phyloP scores from a whole-genome alignment of 2,888 invertebrate genomes.

The Pachydiplax longipennis region DNA sequence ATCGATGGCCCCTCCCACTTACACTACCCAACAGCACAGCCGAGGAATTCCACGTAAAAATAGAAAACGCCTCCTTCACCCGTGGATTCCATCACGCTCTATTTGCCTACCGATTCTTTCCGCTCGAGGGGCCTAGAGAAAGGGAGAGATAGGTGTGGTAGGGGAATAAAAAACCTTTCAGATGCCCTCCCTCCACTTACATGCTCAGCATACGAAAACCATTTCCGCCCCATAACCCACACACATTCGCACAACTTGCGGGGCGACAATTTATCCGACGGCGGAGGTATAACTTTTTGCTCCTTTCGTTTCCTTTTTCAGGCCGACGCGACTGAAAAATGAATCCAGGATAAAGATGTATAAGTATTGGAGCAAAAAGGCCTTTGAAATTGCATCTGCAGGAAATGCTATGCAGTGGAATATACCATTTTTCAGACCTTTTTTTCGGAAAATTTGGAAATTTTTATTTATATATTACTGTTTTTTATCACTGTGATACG shows the following conservation, averaged over 20 bases:
- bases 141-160: background rate
- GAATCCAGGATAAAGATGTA: no score
- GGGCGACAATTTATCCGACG: background rate
- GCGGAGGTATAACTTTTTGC: background rate
- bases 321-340: no score
- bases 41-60: background rate
- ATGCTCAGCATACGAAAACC: conserved; percentile 26
- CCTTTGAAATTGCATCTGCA: no score
- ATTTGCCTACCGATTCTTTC: conserved; percentile 24
- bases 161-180: background rate
- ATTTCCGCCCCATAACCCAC: conserved; percentile 19
- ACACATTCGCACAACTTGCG: background rate
- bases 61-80: background rate
- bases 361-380: no score
- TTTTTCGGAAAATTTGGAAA: no score
- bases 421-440: no score
- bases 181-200: background rate
- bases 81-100: conserved; percentile 32
- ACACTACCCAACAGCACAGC: no score
- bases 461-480: no score
- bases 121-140: background rate
- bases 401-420: no score
- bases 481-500: no score
- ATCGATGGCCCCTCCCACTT: no score
- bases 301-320: background rate